Evolutionary conservation across 1,140 invertebrate genomes (phyloP).

Genomic region (Arion vulgaris): DNA sequence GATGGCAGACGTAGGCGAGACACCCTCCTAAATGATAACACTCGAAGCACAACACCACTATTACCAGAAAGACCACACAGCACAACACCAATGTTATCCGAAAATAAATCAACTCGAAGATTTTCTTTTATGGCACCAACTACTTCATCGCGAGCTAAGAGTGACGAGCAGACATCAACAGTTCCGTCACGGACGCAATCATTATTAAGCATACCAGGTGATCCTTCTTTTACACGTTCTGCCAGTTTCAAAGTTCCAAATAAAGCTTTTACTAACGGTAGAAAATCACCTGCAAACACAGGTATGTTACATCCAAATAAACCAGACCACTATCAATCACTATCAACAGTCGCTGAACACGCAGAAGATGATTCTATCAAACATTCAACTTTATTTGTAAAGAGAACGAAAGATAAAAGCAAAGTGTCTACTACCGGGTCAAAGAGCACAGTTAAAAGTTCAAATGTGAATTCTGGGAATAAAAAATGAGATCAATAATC

Average conservation of each 20-base stretch:
- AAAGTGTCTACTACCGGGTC: too few relatives aligned
- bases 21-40: not conserved
- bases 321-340: conserved; percentile 22
- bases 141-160: conserved; percentile 55
- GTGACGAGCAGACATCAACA: not conserved
- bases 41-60: not conserved
- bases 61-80: conserved; percentile 26
- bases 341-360: conserved; percentile 43
- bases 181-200: conserved; percentile 39
- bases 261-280: conserved; percentile 3
- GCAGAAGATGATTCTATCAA: conserved; percentile 7
- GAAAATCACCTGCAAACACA: conserved; percentile 15
- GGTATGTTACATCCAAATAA: conserved; percentile 11
- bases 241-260: conserved; percentile 1
- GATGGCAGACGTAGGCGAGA: too few relatives aligned
- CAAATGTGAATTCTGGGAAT: too few relatives aligned
- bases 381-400: too few relatives aligned
- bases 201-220: not conserved
- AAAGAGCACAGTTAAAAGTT: too few relatives aligned
- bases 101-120: conserved; percentile 36
- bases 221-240: conserved; percentile 18
- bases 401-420: too few relatives aligned
- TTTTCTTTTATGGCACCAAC: conserved; percentile 60
- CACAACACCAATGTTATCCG: conserved; percentile 31
- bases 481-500: too few relatives aligned